A percentile compares a stretch with the other conserved stretches of the same genome.
Evolutionary conservation across 2,113 vertebrate species (phyloP).

Genomic region (Rhodinocichla rosea): DNA sequence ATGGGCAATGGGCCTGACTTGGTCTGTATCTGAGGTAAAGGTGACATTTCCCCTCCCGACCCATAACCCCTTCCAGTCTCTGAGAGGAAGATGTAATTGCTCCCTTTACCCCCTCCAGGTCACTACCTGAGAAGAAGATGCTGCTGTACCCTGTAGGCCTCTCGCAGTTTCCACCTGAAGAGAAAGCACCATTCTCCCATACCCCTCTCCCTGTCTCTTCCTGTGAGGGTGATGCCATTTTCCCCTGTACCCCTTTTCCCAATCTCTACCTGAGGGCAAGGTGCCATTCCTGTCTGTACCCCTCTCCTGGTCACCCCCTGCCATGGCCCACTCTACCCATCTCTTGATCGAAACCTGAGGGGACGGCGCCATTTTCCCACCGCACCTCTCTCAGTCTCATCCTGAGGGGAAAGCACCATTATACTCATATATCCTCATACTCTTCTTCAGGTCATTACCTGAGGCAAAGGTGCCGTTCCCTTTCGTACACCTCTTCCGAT

Average conservation of each 20-base stretch:
- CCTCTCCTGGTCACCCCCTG: not conserved
- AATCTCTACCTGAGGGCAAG: not conserved
- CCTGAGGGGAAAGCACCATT: not conserved
- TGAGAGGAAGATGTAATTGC: not conserved
- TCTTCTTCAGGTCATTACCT: not conserved
- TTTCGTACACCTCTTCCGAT: too few species aligned
- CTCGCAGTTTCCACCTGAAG: not conserved
- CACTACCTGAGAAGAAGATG: not conserved
- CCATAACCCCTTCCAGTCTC: not conserved
- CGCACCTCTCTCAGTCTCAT: too few species aligned
- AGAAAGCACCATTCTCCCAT: not conserved
- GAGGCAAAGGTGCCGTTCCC: not conserved
- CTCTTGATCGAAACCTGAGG: not conserved
- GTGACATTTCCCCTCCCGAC: accelerated
- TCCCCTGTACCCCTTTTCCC: not conserved
- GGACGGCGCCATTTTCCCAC: not conserved
- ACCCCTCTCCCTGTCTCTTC: not conserved
- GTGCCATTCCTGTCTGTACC: not conserved
- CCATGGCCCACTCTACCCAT: not conserved
- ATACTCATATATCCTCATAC: too few species aligned
- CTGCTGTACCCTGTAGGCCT: not conserved
- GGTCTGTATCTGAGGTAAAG: not conserved
- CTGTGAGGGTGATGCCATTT: accelerated
- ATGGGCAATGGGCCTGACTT: accelerated
- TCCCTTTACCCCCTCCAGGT: not conserved